Evolutionary conservation across 2,113 vertebrate species (phyloP), one percentile per base, ranked within the genome.

Genomic region (Columba janthina): DNA sequence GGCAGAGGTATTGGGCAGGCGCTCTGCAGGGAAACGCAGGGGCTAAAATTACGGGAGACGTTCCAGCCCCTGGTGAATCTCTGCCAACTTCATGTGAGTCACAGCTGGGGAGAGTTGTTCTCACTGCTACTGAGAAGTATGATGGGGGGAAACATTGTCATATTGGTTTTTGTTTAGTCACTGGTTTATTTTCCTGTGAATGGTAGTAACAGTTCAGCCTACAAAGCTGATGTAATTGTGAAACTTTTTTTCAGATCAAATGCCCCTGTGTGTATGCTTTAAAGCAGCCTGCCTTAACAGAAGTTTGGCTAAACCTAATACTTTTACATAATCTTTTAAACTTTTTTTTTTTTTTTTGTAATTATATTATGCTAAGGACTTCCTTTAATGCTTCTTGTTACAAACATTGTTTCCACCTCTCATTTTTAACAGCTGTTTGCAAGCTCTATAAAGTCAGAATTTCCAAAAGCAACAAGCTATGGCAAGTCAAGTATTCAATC

Each of bases 151-250:
- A 53, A 34, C 6, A 6, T 65, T 56, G 15, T 51, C 42, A 36
- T 51, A 22, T 4, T 15, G 34, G 34, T 71, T 42, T 85, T 83
- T 92, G 48, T 90, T 77, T 90, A 92, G 64, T 84, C 82, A 65
- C 40, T 76, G 22, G n/a, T 87, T 93, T 92, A 54, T 93, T 93
- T 93, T 94, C 61, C 76, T 95, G 83, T 93, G 88, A 95, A 95
- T 94, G 65, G 81, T 79, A 95, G 90, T 95, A 96, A 87, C 92
- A 78, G 80, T 87, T 94, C 73, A 92, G 79, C 70, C 71, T 93
- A 38, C 88, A 84, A 96, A 90, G 75, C 32, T 93, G 94, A 95
- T 75, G 65, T 96, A 90, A 93, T 93, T 65, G 88, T 94, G 83
- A 96, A 83, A 31, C 57, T 62, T 93, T 66, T 76, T 89, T 86